These are phyloP conservation scores for Parthenolecanium corni DNA, from an alignment of 2,888 invertebrate species.

Conservation along the genomic window DNA sequence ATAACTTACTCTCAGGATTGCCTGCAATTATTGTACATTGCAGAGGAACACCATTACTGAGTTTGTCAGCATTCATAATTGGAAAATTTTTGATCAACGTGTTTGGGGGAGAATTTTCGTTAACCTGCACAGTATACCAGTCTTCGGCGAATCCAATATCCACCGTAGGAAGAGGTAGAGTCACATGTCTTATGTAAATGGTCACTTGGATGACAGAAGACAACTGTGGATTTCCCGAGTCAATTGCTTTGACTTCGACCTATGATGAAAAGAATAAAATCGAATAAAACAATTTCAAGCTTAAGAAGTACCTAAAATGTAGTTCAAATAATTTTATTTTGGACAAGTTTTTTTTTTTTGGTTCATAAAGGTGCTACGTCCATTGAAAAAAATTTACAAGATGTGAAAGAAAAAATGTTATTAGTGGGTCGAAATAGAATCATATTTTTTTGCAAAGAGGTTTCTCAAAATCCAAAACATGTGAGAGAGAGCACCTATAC, in stretches of 20 bases:
- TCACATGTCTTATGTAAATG: conserved; percentile 70
- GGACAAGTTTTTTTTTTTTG: no score
- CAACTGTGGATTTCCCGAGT: conserved; percentile 72
- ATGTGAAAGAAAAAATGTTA: background rate
- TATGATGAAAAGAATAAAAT: conserved; percentile 36
- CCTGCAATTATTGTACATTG: conserved; percentile 68
- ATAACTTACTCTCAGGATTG: conserved; percentile 53
- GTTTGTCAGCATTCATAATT: conserved; percentile 59
- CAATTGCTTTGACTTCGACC: conserved; percentile 75
- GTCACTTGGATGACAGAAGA: conserved; percentile 70
- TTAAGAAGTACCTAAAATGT: background rate
- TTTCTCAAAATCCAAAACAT: no score
- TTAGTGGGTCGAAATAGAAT: no score
- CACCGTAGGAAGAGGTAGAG: conserved; percentile 58
- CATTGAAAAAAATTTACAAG: no score
- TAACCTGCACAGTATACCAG: conserved; percentile 61
- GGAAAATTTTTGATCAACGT: conserved; percentile 58
- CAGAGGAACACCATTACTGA: conserved; percentile 53
- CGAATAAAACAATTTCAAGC: no score
- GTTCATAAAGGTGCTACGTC: no score
- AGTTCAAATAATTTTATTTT: background rate
- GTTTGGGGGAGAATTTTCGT: conserved; percentile 60
- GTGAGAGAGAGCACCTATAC: background rate
- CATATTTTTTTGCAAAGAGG: no score
- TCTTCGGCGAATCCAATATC: conserved; percentile 81